These are phyloP conservation scores for Gymnosoma rotundatum DNA, from an alignment of 2,888 invertebrate genomes.

Conservation along the genomic window DNA sequence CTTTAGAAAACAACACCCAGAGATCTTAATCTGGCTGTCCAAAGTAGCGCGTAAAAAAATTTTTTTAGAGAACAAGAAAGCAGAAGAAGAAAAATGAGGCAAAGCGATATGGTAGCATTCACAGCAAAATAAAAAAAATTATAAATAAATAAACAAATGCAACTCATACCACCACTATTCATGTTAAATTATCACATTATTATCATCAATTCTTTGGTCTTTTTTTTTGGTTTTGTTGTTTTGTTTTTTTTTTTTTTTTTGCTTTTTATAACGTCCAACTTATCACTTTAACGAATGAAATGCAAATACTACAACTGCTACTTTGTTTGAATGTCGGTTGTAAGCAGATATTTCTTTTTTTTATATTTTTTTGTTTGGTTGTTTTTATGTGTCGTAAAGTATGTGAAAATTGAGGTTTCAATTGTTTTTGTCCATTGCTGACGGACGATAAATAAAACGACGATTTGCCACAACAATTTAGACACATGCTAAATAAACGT, in stretches of 20 bases:
- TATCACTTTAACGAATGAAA: slow-evolving; percentile 48
- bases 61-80: not conserved
- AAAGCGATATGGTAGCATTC: slow-evolving; percentile 12
- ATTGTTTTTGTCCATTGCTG: slow-evolving; percentile 7
- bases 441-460: slow-evolving; percentile 11
- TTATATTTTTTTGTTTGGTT: not conserved
- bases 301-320: not conserved
- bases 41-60: slow-evolving; percentile 27
- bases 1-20: slow-evolving; percentile 18
- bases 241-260: not conserved
- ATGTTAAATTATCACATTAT: slow-evolving; percentile 69
- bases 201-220: slow-evolving; percentile 66
- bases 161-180: slow-evolving; percentile 42
- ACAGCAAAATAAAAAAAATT: not conserved
- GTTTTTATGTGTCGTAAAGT: slow-evolving; percentile 28
- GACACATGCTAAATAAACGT: slow-evolving; percentile 31
- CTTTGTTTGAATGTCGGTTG: not conserved
- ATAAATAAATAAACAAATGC: not conserved
- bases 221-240: too few relatives aligned
- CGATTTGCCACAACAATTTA: slow-evolving; percentile 32
- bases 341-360: not conserved
- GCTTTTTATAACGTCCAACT: slow-evolving; percentile 52
- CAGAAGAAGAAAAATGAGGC: slow-evolving; percentile 4
- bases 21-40: slow-evolving; percentile 38
- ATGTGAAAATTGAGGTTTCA: slow-evolving; percentile 39